These are phyloP conservation scores for Bruchidius siliquastri DNA, from an alignment of 2,888 invertebrate genomes.

Conservation along the genomic window DNA sequence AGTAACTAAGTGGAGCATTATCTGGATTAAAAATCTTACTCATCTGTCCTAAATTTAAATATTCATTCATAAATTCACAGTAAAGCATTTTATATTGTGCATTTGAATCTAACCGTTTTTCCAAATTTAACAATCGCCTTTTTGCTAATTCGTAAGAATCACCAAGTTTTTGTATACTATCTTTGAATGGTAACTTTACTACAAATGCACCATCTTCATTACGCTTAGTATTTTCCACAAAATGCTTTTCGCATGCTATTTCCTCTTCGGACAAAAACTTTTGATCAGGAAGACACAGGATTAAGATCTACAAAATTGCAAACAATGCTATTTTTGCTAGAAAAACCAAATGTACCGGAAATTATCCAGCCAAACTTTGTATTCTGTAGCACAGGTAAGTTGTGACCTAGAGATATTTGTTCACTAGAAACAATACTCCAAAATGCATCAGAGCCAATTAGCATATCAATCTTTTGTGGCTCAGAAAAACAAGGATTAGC, in stretches of 20 bases:
- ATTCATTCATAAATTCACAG: slow-evolving; percentile 17
- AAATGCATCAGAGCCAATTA: slow-evolving; percentile 17
- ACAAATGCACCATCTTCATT: slow-evolving; percentile 11
- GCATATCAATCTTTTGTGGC: slow-evolving; percentile 14
- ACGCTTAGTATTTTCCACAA: slow-evolving; percentile 6
- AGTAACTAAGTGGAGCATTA: slow-evolving; percentile 4
- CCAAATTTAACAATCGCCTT: slow-evolving; percentile 12
- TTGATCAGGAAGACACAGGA: background rate
- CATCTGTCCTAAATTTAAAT: slow-evolving; percentile 12
- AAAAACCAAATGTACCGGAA: slow-evolving; percentile 1
- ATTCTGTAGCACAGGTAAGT: slow-evolving; percentile 16
- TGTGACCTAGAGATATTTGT: slow-evolving; percentile 9
- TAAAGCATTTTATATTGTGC: slow-evolving; percentile 13
- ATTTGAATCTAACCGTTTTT: slow-evolving; percentile 13
- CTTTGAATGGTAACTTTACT: slow-evolving; percentile 18
- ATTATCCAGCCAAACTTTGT: slow-evolving; percentile 18
- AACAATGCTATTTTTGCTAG: background rate
- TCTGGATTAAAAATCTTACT: slow-evolving; percentile 1
- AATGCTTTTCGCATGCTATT: slow-evolving; percentile 9
- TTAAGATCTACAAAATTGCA: background rate
- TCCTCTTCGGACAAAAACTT: slow-evolving; percentile 13
- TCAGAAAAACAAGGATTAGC: slow-evolving; percentile 15
- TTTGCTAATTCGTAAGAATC: slow-evolving; percentile 10
- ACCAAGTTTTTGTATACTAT: slow-evolving; percentile 8
- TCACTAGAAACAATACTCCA: slow-evolving; percentile 14